phyloP scores from a whole-genome alignment of 2,888 invertebrate genomes.

The Aelia acuminata region DNA sequence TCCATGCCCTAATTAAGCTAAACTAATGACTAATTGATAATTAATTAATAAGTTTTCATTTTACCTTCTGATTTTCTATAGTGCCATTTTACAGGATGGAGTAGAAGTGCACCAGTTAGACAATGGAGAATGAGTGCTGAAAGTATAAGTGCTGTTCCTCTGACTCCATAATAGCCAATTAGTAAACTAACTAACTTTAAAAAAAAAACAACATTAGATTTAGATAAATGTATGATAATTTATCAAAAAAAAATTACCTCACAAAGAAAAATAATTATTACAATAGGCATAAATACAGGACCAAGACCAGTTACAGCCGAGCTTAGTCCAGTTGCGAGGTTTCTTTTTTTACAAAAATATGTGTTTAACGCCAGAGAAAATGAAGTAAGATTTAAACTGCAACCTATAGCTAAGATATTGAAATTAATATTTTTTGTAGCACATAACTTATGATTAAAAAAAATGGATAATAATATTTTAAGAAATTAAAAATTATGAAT shows the following conservation, averaged over 20 bases:
- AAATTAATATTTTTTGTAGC: not conserved
- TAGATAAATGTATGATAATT: not conserved
- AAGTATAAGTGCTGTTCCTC: conserved; percentile 76
- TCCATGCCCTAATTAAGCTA: no score
- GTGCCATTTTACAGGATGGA: conserved; percentile 81
- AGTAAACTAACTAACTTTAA: conserved; percentile 71
- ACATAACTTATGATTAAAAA: not conserved
- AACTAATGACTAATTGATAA: no score
- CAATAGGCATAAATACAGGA: conserved; percentile 77
- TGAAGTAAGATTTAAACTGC: conserved; percentile 75
- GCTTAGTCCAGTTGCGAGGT: conserved; percentile 76
- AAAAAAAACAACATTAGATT: not conserved
- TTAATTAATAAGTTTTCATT: no score
- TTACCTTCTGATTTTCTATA: conserved; percentile 69
- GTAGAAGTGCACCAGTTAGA: conserved; percentile 74
- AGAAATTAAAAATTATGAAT: no score
- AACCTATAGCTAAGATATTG: conserved; percentile 75
- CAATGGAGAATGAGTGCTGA: conserved; percentile 77
- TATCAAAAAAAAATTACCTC: not conserved
- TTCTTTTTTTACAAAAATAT: conserved; percentile 76
- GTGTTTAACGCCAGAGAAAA: conserved; percentile 78
- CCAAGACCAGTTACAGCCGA: conserved; percentile 79
- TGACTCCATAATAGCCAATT: conserved; percentile 73
- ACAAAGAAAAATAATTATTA: conserved; percentile 67
- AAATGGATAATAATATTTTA: no score